Conservation (phyloP, 2,797 vertebrate species). For the Falco berigora region DNA sequence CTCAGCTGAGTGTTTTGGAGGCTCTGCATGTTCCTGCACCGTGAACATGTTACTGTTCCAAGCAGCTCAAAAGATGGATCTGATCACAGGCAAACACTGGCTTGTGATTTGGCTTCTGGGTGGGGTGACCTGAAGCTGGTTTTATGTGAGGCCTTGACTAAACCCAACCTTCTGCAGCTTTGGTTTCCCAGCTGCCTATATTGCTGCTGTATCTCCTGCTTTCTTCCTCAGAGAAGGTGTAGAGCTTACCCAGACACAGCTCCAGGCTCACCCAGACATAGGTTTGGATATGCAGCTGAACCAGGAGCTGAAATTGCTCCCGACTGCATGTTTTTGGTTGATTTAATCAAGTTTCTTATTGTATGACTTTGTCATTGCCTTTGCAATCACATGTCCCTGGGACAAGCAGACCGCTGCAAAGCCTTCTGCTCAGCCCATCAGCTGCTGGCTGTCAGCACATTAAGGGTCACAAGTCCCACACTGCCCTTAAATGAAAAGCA, state of each 20-base stretch:
- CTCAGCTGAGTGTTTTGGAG: neutral
- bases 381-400: rapidly evolving
- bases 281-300: neutral
- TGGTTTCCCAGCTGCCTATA: neutral
- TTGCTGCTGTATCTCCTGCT: neutral
- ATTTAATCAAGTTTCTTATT: neutral
- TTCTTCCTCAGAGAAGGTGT: neutral
- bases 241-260: neutral
- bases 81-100: neutral
- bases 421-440: neutral
- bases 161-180: neutral
- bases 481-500: neutral
- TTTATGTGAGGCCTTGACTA: neutral
- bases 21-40: neutral
- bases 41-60: rapidly evolving
- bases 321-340: rapidly evolving
- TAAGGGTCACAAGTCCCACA: neutral
- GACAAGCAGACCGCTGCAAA: neutral
- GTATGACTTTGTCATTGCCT: neutral
- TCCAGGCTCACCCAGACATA: neutral
- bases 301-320: neutral
- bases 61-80: neutral
- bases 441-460: neutral
- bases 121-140: neutral
- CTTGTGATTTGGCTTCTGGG: neutral